Conservation (phyloP, 2,113 vertebrate species). For the Ochotona princeps region DNA sequence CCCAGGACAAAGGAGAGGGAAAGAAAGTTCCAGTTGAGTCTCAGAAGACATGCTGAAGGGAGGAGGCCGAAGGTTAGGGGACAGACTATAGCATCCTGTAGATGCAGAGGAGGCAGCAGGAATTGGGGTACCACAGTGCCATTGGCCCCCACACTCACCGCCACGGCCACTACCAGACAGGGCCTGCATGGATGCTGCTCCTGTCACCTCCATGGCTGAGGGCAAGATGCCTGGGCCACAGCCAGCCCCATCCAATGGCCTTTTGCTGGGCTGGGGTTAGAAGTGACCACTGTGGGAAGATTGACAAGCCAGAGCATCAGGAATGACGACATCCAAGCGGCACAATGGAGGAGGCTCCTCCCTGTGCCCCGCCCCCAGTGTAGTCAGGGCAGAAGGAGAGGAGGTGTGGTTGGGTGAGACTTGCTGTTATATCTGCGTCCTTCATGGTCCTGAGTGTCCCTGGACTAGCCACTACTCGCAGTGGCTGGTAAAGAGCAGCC, state of each 20-base stretch:
- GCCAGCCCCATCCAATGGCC: neutral
- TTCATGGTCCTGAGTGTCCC: too few species aligned
- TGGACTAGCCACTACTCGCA: too few species aligned
- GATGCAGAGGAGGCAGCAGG: neutral
- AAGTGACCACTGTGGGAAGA: rapidly evolving
- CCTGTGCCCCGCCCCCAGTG: neutral
- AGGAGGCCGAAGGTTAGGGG: neutral
- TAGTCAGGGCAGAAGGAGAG: neutral
- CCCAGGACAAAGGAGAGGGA: neutral
- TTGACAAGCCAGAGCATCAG: rapidly evolving
- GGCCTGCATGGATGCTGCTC: neutral
- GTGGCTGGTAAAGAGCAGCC: too few species aligned
- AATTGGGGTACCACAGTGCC: too few species aligned
- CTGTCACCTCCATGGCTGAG: rapidly evolving
- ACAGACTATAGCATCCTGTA: neutral
- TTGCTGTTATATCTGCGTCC: too few species aligned
- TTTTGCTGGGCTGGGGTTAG: neutral
- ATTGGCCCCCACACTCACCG: too few species aligned
- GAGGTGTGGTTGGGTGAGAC: too few species aligned
- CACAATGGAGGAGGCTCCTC: too few species aligned
- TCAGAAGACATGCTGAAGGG: neutral
- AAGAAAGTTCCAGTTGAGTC: neutral
- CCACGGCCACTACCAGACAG: too few species aligned
- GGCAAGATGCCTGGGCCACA: rapidly evolving
- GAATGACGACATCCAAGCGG: neutral